Evolutionary conservation across 2,888 invertebrate species (phyloP).

Genomic region (Chironomus riparius): DNA sequence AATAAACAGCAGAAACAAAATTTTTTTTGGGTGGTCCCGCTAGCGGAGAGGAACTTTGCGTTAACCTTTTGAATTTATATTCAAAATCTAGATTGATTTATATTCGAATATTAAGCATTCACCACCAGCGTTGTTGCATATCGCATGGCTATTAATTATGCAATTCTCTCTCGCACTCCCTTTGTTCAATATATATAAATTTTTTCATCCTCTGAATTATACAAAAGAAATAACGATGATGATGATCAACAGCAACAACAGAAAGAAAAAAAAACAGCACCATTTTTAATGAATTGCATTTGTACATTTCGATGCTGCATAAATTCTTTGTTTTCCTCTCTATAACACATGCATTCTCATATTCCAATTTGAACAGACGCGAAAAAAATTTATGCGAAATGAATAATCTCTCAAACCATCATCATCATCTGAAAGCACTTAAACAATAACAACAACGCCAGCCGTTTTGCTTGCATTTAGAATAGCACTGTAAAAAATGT

Average conservation of each 20-base stretch:
- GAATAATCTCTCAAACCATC: slow-evolving; percentile 1
- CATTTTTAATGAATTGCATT: slow-evolving; percentile 3
- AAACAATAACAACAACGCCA: not conserved
- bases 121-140: not conserved
- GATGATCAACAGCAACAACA: not conserved
- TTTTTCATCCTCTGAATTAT: no score
- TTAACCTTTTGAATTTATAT: not conserved
- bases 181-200: not conserved
- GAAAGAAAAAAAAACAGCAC: not conserved
- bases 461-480: not conserved
- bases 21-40: no score
- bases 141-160: slow-evolving; percentile 5
- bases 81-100: slow-evolving; percentile 9
- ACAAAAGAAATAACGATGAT: not conserved
- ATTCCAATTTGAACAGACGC: not conserved
- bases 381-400: slow-evolving; percentile 1
- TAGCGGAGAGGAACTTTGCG: not conserved
- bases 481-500: not conserved
- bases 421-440: not conserved
- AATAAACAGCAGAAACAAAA: not conserved
- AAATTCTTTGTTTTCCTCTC: not conserved
- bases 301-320: not conserved
- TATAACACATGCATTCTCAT: no score
- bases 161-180: not conserved
- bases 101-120: not conserved